These are phyloP conservation scores for Blastomussa wellsi DNA, from an alignment of 92 coral and sea anemone species.

Conservation along the genomic window DNA sequence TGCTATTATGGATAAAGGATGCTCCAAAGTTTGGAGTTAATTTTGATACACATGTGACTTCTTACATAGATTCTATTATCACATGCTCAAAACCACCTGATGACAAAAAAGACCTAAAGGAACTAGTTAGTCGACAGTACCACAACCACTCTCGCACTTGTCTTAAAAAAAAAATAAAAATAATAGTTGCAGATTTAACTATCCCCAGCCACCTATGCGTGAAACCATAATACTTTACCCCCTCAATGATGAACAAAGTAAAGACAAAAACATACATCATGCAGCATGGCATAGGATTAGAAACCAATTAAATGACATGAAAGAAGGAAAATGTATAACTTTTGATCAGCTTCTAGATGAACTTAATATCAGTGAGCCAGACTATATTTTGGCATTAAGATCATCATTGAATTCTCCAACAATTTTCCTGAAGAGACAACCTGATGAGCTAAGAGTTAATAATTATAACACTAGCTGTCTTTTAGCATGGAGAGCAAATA, in stretches of 20 bases:
- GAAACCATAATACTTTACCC: conserved; percentile 59
- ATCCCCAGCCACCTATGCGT: too few species aligned
- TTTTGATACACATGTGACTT: neutral
- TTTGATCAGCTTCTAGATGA: conserved; percentile 55
- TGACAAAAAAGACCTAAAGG: neutral
- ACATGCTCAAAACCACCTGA: conserved; percentile 14
- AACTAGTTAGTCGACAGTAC: conserved; percentile 58
- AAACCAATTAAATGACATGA: conserved; percentile 45
- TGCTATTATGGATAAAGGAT: conserved; percentile 16
- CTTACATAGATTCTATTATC: conserved; percentile 8
- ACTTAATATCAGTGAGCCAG: conserved; percentile 41
- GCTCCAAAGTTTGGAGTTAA: conserved; percentile 16
- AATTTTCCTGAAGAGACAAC: conserved; percentile 57
- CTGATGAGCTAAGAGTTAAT: conserved; percentile 51
- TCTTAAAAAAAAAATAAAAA: conserved; percentile 29
- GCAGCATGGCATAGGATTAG: conserved; percentile 50
- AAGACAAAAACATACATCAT: conserved; percentile 27
- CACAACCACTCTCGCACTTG: conserved; percentile 76
- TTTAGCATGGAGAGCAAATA: conserved; percentile 43
- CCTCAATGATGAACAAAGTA: conserved; percentile 36
- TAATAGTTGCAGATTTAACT: conserved; percentile 57
- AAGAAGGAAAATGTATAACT: conserved; percentile 55
- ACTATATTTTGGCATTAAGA: conserved; percentile 55
- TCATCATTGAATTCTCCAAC: conserved; percentile 61
- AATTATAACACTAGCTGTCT: conserved; percentile 14